A percentile compares a stretch with the other conserved stretches of the same genome.
Conservation (phyloP, 2,113 vertebrate genomes). For the Chloebia gouldiae region DNA sequence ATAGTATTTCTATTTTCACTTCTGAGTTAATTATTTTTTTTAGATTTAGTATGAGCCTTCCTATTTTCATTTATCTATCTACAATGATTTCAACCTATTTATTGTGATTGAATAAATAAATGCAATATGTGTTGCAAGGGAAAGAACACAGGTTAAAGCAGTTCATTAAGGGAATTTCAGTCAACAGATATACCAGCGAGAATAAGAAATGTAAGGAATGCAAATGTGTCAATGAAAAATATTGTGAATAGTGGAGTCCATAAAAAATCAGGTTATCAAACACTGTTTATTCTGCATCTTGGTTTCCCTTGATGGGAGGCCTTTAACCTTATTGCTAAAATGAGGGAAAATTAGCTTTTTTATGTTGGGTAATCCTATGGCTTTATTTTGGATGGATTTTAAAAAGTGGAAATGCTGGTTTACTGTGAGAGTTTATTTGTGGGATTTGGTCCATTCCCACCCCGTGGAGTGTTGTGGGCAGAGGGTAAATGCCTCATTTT, state of each 20-base stretch:
- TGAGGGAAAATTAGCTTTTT: not conserved
- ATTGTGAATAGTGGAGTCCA: not conserved
- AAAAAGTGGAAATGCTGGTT: not conserved
- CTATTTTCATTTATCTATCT: not conserved
- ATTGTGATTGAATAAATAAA: slow-evolving; percentile 16
- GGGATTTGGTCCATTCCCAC: not conserved
- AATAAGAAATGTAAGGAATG: not conserved
- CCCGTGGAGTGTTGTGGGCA: not conserved
- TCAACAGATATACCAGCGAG: not conserved
- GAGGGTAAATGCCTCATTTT: not conserved
- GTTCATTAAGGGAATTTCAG: not conserved
- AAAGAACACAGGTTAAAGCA: slow-evolving; percentile 1
- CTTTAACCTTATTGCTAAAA: not conserved
- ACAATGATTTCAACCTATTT: not conserved
- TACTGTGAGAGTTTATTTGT: not conserved
- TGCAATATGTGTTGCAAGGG: not conserved
- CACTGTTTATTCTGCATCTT: not conserved
- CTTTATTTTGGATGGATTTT: not conserved
- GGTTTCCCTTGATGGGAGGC: not conserved
- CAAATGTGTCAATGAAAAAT: not conserved
- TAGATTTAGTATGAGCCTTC: not conserved
- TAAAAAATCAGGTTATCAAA: not conserved
- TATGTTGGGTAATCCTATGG: not conserved
- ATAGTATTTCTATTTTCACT: slow-evolving; percentile 4
- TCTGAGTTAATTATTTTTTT: slow-evolving; percentile 15